Evolutionary conservation across 2,797 vertebrate species (phyloP).

Genomic region (Sardinella longiceps): DNA sequence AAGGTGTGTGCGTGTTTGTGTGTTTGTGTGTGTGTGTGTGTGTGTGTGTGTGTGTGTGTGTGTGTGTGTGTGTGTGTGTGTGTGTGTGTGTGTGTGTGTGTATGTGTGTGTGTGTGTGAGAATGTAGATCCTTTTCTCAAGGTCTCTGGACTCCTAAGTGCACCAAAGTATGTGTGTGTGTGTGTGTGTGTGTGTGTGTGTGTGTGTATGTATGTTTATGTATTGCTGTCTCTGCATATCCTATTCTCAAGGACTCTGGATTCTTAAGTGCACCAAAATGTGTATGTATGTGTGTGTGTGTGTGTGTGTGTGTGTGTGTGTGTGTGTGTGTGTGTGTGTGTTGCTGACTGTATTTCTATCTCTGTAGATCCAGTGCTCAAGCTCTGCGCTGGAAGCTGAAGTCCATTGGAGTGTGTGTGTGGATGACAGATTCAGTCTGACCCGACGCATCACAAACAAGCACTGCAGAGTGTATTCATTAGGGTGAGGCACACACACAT

Average conservation of each 20-base stretch:
- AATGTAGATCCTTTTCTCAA: too few relatives aligned
- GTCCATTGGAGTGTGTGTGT: slow-evolving; percentile 86
- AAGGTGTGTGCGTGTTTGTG: slow-evolving; percentile 5
- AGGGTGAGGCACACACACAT: slow-evolving; percentile 76
- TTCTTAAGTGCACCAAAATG: too few relatives aligned
- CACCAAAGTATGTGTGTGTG: neutral
- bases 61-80: neutral
- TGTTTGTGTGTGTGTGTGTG: slow-evolving; percentile 1
- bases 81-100: slow-evolving; percentile 4
- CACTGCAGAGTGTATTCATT: slow-evolving; percentile 91
- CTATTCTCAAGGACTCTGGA: neutral
- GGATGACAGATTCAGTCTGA: slow-evolving; percentile 85
- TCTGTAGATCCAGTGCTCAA: slow-evolving; percentile 70
- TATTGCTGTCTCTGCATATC: neutral
- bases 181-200: neutral
- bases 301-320: slow-evolving; percentile 28
- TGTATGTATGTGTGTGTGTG: slow-evolving; percentile 1
- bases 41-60: neutral
- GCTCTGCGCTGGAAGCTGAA: slow-evolving; percentile 56
- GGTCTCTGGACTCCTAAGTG: too few relatives aligned
- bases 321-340: slow-evolving; percentile 72
- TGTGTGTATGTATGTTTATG: neutral
- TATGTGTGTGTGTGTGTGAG: neutral
- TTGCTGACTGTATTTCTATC: slow-evolving; percentile 31
- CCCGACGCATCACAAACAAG: slow-evolving; percentile 79